Evolutionary conservation across 1,140 invertebrate species (phyloP), one percentile per base, ranked within the genome.

Genomic region (Danaus melanippus): DNA sequence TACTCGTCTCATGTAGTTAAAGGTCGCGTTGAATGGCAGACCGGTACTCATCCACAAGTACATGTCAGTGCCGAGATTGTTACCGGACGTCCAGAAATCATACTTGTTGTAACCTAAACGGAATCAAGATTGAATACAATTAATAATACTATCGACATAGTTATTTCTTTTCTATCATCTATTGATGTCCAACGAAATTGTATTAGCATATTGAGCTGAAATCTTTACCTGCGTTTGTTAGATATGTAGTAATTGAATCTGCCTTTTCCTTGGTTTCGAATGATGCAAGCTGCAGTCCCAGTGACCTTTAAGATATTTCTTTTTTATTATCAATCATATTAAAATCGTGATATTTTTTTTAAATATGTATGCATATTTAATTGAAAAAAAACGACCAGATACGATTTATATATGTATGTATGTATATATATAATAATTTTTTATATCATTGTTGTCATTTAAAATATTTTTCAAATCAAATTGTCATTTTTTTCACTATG

Each of bases 11-110:
- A 94, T 93, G 75, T 93, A 93, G 82, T 94, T 93, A 83, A 96
- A 96, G 9, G 94, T 95, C 6, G 92, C 91, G 82, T 96, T 96
- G 87, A 96, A 94, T 41, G 94, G 94, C 48, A 95, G 79, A 8
- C 94, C 95, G 40, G 93, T 94, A 73, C 93, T 95, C 94, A 96
- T 95, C 94, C 94, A 96, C 42, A 96, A 84, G 83, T 94, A 93
- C 92, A 94, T 95, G 70, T 94, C 92, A 8, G 94, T 94, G 42
- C 94, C 95, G 46, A 96, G 86, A 63, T 93, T 92, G 86, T 96
- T 96, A 45, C 95, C 95, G 50, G 94, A 95, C 57, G 94, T 96
- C 94, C 94, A 96, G 83, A 94, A 96, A 74, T 95, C 93, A 67
- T 92, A 94, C 71, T 93, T 93, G 57, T 91, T 92, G 75, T 93